Percentiles rank a stretch among this genome's conserved stretches.
Conservation (phyloP, 1,140 invertebrate genomes). For the Halesus radiatus region DNA sequence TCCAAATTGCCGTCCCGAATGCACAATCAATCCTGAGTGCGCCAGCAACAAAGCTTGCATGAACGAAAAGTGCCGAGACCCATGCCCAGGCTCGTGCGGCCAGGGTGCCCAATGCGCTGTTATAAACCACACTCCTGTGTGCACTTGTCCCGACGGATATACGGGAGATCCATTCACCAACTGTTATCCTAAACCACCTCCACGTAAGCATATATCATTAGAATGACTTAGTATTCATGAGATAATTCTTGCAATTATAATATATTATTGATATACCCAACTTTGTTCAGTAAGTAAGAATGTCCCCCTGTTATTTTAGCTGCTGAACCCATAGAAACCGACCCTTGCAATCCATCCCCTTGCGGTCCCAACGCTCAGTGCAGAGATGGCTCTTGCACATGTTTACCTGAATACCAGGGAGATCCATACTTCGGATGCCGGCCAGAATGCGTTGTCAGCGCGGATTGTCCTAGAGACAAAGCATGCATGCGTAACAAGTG, state of each 20-base stretch:
- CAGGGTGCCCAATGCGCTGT: constrained; percentile 76
- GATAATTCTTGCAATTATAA: no score
- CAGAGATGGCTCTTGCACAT: constrained; percentile 74
- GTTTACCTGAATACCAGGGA: constrained; percentile 78
- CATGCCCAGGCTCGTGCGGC: constrained; percentile 80
- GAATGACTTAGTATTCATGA: no score
- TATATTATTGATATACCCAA: no score
- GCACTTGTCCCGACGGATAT: constrained; percentile 74
- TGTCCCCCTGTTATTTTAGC: constrained; percentile 60
- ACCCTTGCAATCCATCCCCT: constrained; percentile 77
- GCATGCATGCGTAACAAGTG: constrained; percentile 84
- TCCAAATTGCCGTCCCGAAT: constrained; percentile 82
- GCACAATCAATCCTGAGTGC: constrained; percentile 82
- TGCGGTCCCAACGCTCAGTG: constrained; percentile 78
- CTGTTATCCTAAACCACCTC: constrained; percentile 60
- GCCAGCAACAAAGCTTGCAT: constrained; percentile 78
- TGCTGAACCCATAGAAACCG: constrained; percentile 59
- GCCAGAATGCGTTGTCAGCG: constrained; percentile 78
- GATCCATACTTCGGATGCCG: constrained; percentile 73
- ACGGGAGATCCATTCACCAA: constrained; percentile 66
- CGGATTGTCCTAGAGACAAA: constrained; percentile 76
- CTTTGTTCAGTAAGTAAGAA: constrained; percentile 49
- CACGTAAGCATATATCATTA: constrained; percentile 59
- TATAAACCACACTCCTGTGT: constrained; percentile 83
- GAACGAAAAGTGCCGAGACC: constrained; percentile 79